Percentiles rank a stretch among this genome's conserved stretches.
These are phyloP conservation scores for Chascanopsetta lugubris DNA, from an alignment of 2,113 vertebrate genomes.

Conservation along the genomic window DNA sequence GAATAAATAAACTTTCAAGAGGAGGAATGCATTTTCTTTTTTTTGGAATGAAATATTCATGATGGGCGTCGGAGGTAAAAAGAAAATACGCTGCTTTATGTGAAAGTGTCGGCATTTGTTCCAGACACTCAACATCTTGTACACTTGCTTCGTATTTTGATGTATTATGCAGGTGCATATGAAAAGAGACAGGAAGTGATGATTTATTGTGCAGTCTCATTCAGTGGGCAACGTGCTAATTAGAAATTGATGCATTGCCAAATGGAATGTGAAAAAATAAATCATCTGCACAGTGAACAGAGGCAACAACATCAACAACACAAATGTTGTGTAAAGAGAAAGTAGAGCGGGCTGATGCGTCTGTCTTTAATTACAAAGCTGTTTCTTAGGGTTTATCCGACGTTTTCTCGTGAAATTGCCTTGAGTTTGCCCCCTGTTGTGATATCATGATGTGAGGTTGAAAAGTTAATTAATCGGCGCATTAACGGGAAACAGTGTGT, in stretches of 20 bases:
- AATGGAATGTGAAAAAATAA: constrained; percentile 19
- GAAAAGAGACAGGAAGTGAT: not conserved
- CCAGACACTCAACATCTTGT: not conserved
- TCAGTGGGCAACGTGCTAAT: constrained; percentile 11
- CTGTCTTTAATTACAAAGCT: not conserved
- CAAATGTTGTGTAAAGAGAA: not conserved
- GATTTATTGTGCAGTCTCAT: constrained; percentile 18
- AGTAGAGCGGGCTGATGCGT: not conserved
- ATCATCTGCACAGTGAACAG: not conserved
- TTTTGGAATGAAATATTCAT: constrained; percentile 59
- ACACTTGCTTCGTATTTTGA: not conserved
- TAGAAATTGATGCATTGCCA: constrained; percentile 10
- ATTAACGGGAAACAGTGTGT: constrained; percentile 4
- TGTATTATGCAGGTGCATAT: not conserved
- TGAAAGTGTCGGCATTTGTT: constrained; percentile 10
- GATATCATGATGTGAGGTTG: constrained; percentile 18
- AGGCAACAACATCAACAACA: constrained; percentile 2
- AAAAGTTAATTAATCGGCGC: constrained; percentile 53
- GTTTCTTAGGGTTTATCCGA: not conserved
- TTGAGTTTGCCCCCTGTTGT: constrained; percentile 6
- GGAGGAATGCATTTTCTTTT: constrained; percentile 36
- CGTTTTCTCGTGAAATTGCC: not conserved
- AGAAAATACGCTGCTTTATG: constrained; percentile 11
- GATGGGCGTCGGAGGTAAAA: constrained; percentile 17
- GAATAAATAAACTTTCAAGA: constrained; percentile 59